A percentile compares a stretch with the other conserved stretches of the same genome.
Evolutionary conservation across 2,797 vertebrate genomes (phyloP).

Genomic region (Prunella strophiata): DNA sequence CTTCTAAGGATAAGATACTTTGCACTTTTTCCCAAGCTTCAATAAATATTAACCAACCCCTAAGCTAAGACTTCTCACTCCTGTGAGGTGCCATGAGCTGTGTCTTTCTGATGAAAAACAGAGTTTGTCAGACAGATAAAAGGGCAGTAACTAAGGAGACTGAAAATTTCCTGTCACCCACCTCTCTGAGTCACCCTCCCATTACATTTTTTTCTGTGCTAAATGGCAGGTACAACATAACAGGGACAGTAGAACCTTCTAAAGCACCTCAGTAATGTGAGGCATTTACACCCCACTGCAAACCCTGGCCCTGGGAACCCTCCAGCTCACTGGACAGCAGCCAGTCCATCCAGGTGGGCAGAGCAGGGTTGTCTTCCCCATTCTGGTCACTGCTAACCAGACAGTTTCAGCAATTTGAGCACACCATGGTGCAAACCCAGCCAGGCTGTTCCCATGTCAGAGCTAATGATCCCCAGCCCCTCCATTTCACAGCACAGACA

Average conservation of each 20-base stretch:
- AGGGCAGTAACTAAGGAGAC: not conserved
- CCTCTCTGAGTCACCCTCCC: not conserved
- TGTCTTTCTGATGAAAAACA: not conserved
- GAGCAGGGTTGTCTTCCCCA: not conserved
- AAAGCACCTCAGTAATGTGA: not conserved
- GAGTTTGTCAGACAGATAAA: not conserved
- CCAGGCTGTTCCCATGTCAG: not conserved
- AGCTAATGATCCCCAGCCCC: not conserved
- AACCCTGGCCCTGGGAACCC: not conserved
- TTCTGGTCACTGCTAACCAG: not conserved
- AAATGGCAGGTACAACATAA: not conserved
- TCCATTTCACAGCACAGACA: rapidly evolving
- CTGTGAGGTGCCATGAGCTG: not conserved
- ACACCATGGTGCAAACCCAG: not conserved
- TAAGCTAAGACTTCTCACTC: not conserved
- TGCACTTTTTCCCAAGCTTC: not conserved
- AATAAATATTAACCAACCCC: not conserved
- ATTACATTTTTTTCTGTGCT: not conserved
- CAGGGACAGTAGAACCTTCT: not conserved
- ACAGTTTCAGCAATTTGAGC: not conserved
- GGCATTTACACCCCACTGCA: not conserved
- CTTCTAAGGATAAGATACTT: not conserved
- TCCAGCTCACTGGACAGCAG: not conserved
- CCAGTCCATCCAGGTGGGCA: not conserved
- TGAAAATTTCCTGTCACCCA: not conserved